These are phyloP conservation scores for Melanotus villosus DNA, from an alignment of 2,888 invertebrate genomes.

Conservation along the genomic window DNA sequence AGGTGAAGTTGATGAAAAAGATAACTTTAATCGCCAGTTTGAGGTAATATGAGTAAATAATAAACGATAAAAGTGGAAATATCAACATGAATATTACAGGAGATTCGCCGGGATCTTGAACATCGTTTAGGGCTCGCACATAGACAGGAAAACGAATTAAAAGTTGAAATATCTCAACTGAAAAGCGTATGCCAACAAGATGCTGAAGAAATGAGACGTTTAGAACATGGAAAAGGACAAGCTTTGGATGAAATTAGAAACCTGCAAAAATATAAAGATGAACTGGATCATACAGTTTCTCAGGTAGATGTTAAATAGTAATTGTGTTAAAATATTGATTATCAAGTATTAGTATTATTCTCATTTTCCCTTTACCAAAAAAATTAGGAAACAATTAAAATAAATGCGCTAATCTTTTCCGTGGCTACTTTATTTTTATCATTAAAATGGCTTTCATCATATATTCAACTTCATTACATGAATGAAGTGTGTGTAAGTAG, in stretches of 20 bases:
- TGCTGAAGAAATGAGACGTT: slow-evolving; percentile 66
- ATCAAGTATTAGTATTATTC: too few relatives aligned
- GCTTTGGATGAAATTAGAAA: slow-evolving; percentile 71
- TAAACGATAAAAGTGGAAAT: neutral
- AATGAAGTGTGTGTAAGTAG: too few relatives aligned
- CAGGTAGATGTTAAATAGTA: slow-evolving; percentile 66
- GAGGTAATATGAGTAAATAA: slow-evolving; percentile 61
- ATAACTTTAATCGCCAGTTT: slow-evolving; percentile 71
- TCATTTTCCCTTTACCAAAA: too few relatives aligned
- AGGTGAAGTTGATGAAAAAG: slow-evolving; percentile 71
- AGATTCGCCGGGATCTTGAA: slow-evolving; percentile 73
- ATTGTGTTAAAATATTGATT: too few relatives aligned
- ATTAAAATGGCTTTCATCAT: too few relatives aligned
- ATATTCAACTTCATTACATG: too few relatives aligned
- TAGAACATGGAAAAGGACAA: slow-evolving; percentile 67
- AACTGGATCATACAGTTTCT: slow-evolving; percentile 70
- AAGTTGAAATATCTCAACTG: slow-evolving; percentile 66
- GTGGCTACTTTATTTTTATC: too few relatives aligned
- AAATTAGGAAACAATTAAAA: too few relatives aligned
- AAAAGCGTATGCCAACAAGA: slow-evolving; percentile 65
- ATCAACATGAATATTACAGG: slow-evolving; percentile 63
- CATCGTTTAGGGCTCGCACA: slow-evolving; percentile 69
- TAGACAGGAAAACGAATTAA: slow-evolving; percentile 72
- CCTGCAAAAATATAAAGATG: slow-evolving; percentile 70
- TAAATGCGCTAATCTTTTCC: too few relatives aligned